A percentile compares a stretch with the other conserved stretches of the same genome.
phyloP scores from a whole-genome alignment of 2,797 vertebrate species.

The Gymnocypris eckloni region DNA sequence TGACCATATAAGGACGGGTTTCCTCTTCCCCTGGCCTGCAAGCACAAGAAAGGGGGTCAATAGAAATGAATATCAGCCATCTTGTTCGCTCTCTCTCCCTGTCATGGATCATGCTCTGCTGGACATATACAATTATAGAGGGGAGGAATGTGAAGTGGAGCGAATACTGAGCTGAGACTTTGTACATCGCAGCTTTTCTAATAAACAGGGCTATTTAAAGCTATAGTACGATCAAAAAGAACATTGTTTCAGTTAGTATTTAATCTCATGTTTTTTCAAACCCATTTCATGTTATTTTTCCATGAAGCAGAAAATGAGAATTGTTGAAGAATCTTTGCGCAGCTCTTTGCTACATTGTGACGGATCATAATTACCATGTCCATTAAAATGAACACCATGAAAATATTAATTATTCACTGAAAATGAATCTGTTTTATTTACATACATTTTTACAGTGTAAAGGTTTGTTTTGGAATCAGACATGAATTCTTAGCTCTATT shows the following conservation, averaged over 20 bases:
- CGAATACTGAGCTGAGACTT: slow-evolving; percentile 16
- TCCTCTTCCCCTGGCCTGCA: slow-evolving; percentile 20
- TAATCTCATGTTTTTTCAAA: background rate
- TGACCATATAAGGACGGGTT: slow-evolving; percentile 27
- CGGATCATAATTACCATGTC: background rate
- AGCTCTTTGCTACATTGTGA: background rate
- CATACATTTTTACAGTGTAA: background rate
- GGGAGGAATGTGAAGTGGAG: slow-evolving; percentile 12
- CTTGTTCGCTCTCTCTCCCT: background rate
- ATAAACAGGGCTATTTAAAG: slow-evolving; percentile 8
- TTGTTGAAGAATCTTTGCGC: background rate
- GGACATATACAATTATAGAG: slow-evolving; percentile 15
- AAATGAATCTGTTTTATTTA: background rate
- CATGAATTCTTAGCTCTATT: too few species aligned
- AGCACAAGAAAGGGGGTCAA: background rate
- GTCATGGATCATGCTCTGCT: slow-evolving; percentile 18
- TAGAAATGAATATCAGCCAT: slow-evolving; percentile 8
- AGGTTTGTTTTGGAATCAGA: background rate
- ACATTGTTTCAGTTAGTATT: background rate
- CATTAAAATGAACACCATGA: background rate
- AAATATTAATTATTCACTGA: background rate
- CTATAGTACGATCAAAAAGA: background rate
- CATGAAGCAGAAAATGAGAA: background rate
- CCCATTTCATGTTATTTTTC: background rate
- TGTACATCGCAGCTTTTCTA: background rate